phyloP scores from a whole-genome alignment of 2,888 invertebrate genomes.

The Nemoura dubitans region DNA sequence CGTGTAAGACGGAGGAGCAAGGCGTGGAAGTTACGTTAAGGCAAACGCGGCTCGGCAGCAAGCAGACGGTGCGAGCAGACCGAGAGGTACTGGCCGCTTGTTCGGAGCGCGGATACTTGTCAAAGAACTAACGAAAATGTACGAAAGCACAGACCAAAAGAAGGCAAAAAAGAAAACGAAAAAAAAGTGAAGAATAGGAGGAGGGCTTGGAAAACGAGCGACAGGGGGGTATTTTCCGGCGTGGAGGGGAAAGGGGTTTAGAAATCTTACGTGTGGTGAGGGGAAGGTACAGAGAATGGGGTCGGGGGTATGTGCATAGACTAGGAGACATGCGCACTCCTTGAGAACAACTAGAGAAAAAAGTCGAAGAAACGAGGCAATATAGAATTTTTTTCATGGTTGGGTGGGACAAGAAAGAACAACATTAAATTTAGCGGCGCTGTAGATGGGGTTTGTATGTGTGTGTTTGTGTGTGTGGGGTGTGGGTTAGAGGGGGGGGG shows the following conservation, averaged over 20 bases:
- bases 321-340: slow-evolving; percentile 26
- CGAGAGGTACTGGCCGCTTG: not conserved
- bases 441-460: not conserved
- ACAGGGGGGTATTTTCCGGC: slow-evolving; percentile 33
- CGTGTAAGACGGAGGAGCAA: slow-evolving; percentile 18
- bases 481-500: too few species aligned
- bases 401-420: not conserved
- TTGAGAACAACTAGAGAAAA: slow-evolving; percentile 21
- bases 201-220: slow-evolving; percentile 36
- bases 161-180: slow-evolving; percentile 20
- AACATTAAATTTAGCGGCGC: not conserved
- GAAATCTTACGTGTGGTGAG: slow-evolving; percentile 36
- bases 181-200: slow-evolving; percentile 35
- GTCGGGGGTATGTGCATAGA: slow-evolving; percentile 35
- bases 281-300: slow-evolving; percentile 39
- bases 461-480: too few species aligned
- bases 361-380: not conserved
- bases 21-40: slow-evolving; percentile 30
- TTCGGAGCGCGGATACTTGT: slow-evolving; percentile 24
- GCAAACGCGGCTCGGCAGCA: too few species aligned
- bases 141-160: slow-evolving; percentile 40
- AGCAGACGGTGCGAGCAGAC: not conserved
- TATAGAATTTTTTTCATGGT: not conserved
- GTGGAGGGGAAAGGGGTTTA: slow-evolving; percentile 21
- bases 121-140: slow-evolving; percentile 40